phyloP scores from a whole-genome alignment of 1,140 invertebrate species.

The Hesperophylax magnus region DNA sequence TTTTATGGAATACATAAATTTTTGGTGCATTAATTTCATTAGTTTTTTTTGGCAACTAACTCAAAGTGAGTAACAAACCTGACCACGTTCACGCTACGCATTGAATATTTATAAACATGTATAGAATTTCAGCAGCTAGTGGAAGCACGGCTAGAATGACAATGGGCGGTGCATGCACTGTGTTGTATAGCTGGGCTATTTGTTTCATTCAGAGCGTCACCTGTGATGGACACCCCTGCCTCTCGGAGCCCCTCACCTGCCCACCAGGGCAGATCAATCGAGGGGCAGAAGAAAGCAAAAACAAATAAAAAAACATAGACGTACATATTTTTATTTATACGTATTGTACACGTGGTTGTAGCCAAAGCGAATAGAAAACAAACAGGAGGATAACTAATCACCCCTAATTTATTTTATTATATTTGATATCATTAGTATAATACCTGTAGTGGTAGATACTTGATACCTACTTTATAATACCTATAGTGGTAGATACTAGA shows the following conservation, averaged over 20 bases:
- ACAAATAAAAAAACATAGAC: too few species aligned
- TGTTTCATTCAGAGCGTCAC: slow-evolving; percentile 55
- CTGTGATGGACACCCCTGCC: slow-evolving; percentile 37
- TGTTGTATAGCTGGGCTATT: slow-evolving; percentile 35
- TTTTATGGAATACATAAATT: too few species aligned
- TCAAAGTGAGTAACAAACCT: background rate
- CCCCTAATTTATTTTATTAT: too few species aligned
- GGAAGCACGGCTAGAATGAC: slow-evolving; percentile 50
- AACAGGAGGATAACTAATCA: too few species aligned
- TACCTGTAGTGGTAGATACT: too few species aligned
- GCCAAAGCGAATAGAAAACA: too few species aligned
- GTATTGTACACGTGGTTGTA: too few species aligned
- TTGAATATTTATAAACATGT: slow-evolving; percentile 9
- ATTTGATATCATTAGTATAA: too few species aligned
- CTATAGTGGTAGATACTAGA: too few species aligned
- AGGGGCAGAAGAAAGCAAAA: background rate
- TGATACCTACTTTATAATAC: too few species aligned
- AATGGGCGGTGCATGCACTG: slow-evolving; percentile 40
- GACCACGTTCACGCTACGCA: slow-evolving; percentile 13
- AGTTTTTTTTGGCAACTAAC: background rate
- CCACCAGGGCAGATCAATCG: background rate
- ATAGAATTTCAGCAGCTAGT: slow-evolving; percentile 15
- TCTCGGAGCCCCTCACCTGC: background rate
- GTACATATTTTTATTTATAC: too few species aligned
- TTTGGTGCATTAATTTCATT: background rate